Percentiles rank a stretch among this genome's conserved stretches.
Conservation (phyloP, 2,113 vertebrate genomes). For the Porphyrio hochstetteri region DNA sequence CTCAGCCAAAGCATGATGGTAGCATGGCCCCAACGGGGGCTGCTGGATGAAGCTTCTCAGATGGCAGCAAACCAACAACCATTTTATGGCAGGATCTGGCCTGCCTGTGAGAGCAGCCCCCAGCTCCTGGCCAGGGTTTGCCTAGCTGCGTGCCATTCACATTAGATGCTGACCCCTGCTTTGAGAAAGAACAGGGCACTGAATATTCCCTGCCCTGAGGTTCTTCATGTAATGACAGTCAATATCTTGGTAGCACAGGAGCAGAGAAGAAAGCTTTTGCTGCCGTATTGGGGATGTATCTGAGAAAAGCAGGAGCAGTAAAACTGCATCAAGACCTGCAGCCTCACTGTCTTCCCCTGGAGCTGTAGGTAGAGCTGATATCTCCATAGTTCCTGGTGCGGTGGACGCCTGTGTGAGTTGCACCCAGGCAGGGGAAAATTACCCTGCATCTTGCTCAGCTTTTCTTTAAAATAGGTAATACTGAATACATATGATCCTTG, state of each 20-base stretch:
- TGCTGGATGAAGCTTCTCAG: not conserved
- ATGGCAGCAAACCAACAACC: not conserved
- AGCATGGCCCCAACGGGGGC: no score
- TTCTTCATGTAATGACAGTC: not conserved
- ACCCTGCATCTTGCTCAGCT: not conserved
- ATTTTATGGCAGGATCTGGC: not conserved
- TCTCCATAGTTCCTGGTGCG: not conserved
- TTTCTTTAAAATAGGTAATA: not conserved
- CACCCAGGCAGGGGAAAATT: not conserved
- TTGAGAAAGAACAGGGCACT: not conserved
- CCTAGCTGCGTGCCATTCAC: not conserved
- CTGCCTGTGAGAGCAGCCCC: not conserved
- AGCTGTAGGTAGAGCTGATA: not conserved
- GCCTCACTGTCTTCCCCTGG: not conserved
- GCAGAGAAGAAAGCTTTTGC: not conserved
- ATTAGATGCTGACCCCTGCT: not conserved
- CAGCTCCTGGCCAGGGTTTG: not conserved
- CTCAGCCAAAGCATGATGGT: not conserved
- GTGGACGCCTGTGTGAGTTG: not conserved
- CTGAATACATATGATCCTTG: not conserved
- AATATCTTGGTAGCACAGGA: fast-evolving
- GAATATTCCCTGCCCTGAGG: not conserved
- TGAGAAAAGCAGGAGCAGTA: not conserved
- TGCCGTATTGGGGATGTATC: fast-evolving
- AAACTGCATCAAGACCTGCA: not conserved